Percentiles rank a stretch among this genome's conserved stretches.
These are phyloP conservation scores for Ladona fulva DNA, from an alignment of 1,140 invertebrate species.

Conservation along the genomic window DNA sequence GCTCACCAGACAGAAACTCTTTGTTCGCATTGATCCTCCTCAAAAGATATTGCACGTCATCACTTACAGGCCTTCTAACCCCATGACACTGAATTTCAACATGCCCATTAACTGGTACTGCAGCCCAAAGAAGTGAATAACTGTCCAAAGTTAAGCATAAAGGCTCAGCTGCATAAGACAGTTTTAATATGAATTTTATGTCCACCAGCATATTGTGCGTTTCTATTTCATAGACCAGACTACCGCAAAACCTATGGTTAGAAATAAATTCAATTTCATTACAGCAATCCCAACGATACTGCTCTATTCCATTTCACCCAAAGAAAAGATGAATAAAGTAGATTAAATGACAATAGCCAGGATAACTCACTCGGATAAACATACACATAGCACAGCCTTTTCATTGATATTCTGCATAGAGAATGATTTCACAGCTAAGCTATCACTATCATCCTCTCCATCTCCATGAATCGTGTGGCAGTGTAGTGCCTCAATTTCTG, in stretches of 20 bases:
- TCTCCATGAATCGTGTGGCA: background rate
- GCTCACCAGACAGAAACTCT: background rate
- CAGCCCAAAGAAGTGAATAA: background rate
- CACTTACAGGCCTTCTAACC: background rate
- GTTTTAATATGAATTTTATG: background rate
- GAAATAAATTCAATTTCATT: background rate
- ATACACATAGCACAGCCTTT: background rate
- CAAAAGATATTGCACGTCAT: background rate
- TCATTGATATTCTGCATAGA: background rate
- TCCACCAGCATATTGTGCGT: background rate
- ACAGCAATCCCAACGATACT: background rate
- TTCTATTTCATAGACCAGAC: background rate
- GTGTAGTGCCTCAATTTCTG: background rate
- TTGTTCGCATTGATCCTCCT: background rate
- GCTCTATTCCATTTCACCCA: background rate
- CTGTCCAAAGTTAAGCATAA: background rate
- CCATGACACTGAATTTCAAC: background rate
- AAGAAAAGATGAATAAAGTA: background rate
- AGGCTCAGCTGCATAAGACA: background rate
- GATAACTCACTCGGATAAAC: background rate
- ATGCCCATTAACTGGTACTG: background rate
- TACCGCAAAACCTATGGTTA: background rate
- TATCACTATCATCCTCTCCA: background rate
- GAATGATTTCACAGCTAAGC: background rate
- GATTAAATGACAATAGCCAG: background rate